These are phyloP conservation scores for Pygoscelis antarcticus DNA, from an alignment of 2,113 vertebrate species.

Conservation along the genomic window DNA sequence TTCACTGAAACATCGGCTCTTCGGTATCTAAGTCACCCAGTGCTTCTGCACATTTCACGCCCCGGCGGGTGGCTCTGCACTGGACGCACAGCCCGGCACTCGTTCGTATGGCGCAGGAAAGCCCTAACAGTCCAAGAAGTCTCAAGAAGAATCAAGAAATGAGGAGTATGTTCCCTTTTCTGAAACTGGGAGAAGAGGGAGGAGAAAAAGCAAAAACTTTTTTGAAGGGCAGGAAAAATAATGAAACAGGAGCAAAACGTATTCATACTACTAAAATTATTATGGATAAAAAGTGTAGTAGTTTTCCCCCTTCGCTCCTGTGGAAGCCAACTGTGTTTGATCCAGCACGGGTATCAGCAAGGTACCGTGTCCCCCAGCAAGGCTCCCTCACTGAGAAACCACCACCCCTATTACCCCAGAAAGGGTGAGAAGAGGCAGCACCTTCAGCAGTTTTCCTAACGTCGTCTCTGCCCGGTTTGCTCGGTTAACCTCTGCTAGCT, in stretches of 20 bases:
- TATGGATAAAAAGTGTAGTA: not conserved
- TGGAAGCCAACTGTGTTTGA: not conserved
- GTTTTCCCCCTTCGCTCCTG: not conserved
- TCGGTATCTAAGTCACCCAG: accelerated
- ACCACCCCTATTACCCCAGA: too few relatives aligned
- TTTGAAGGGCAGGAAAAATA: not conserved
- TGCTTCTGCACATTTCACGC: not conserved
- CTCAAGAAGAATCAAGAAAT: accelerated
- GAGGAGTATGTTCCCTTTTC: not conserved
- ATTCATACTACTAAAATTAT: too few relatives aligned
- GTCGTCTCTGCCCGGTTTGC: accelerated
- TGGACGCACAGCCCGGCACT: not conserved
- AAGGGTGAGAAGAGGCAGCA: not conserved
- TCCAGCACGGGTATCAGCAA: too few relatives aligned
- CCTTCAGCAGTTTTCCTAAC: not conserved
- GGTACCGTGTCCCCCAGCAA: too few relatives aligned
- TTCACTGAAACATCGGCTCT: not conserved
- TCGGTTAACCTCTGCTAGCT: not conserved
- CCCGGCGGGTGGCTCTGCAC: accelerated
- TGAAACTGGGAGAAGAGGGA: not conserved
- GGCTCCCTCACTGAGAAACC: not conserved
- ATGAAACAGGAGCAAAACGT: not conserved
- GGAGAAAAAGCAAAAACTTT: not conserved
- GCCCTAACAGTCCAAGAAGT: not conserved
- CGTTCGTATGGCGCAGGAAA: accelerated